Evolutionary conservation across 2,113 vertebrate genomes (phyloP).

Genomic region (Mohoua ochrocephala): DNA sequence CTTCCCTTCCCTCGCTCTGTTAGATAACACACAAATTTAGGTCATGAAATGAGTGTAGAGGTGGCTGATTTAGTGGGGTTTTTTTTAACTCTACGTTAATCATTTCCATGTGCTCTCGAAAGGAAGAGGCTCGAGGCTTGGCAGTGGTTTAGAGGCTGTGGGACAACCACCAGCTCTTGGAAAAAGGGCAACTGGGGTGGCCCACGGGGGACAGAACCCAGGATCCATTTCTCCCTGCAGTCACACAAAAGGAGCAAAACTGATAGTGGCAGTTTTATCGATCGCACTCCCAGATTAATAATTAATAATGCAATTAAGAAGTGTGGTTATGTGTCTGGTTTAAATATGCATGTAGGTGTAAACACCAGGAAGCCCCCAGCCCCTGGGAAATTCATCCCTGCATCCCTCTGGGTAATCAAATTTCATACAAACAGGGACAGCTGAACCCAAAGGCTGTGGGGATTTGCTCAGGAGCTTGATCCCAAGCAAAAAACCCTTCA

Average conservation of each 20-base stretch:
- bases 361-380: background rate
- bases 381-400: background rate
- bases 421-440: background rate
- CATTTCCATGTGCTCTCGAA: background rate
- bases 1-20: background rate
- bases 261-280: background rate
- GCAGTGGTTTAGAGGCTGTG: background rate
- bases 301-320: background rate
- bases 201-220: background rate
- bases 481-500: background rate
- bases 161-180: background rate
- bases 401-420: background rate
- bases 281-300: background rate
- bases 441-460: background rate
- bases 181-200: background rate
- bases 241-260: background rate
- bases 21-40: background rate
- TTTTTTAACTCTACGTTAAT: background rate
- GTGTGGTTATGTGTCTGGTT: background rate
- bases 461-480: background rate
- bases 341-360: background rate
- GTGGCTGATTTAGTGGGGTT: background rate
- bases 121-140: background rate
- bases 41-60: background rate
- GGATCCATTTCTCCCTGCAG: background rate